These are phyloP conservation scores for Agrotis puta DNA, from an alignment of 2,888 invertebrate genomes.

Conservation along the genomic window DNA sequence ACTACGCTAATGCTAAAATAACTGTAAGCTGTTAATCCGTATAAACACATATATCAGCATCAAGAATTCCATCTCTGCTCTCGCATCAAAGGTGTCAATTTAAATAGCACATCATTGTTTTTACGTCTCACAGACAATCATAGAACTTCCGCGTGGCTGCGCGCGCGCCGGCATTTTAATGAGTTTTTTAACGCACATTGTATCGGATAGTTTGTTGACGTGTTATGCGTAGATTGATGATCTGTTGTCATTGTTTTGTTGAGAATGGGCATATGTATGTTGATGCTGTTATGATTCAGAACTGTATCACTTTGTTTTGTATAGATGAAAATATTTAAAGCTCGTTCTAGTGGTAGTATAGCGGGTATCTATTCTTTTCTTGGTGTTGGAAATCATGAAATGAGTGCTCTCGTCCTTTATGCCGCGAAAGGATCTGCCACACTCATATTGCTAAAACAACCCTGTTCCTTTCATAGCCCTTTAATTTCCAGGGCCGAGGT, in stretches of 20 bases:
- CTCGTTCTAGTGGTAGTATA: neutral
- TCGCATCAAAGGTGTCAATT: constrained; percentile 46
- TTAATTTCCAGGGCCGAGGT: no score
- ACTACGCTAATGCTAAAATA: no score
- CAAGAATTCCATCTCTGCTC: constrained; percentile 18
- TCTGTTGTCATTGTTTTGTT: constrained; percentile 44
- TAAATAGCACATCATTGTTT: constrained; percentile 62
- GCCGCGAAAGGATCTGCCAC: no score
- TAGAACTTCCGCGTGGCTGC: constrained; percentile 58
- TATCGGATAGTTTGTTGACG: constrained; percentile 52
- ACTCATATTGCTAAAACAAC: no score
- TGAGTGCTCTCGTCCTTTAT: no score
- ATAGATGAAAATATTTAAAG: constrained; percentile 1
- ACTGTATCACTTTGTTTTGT: neutral
- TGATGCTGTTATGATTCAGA: constrained; percentile 15
- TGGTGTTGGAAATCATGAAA: no score
- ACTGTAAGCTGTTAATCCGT: neutral
- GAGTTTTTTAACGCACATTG: constrained; percentile 60
- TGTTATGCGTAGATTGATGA: constrained; percentile 45
- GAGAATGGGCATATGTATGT: constrained; percentile 3
- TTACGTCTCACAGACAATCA: constrained; percentile 47
- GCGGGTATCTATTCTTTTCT: no score
- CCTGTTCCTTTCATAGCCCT: no score
- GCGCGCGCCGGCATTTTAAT: constrained; percentile 59
- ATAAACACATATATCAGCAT: neutral